Evolutionary conservation across 2,113 vertebrate genomes (phyloP).

Genomic region (Mustelus asterias): DNA sequence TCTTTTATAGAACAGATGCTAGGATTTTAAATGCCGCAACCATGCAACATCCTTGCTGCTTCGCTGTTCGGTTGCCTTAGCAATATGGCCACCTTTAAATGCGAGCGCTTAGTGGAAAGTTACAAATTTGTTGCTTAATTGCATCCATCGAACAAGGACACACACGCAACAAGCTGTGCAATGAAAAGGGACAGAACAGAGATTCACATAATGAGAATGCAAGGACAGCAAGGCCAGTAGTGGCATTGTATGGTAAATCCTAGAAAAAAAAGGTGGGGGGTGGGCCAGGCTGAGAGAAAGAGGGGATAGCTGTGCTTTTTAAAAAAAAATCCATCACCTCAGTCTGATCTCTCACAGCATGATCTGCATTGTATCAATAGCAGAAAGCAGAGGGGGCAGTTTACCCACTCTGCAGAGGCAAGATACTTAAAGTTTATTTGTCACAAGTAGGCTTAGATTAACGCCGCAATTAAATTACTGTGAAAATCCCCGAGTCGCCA

Average conservation of each 20-base stretch:
- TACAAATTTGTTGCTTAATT: background rate
- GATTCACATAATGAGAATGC: background rate
- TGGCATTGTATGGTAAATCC: background rate
- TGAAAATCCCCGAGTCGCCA: too few relatives aligned
- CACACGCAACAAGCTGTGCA: background rate
- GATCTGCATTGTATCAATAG: background rate
- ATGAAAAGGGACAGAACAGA: background rate
- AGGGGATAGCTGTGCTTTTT: background rate
- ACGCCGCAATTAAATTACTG: too few relatives aligned
- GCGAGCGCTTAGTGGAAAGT: background rate
- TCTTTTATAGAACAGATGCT: background rate
- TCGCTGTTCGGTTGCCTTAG: background rate
- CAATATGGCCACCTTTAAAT: background rate
- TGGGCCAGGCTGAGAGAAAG: background rate
- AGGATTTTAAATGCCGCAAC: background rate
- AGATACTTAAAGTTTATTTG: background rate
- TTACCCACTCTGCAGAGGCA: background rate
- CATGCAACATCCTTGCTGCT: background rate
- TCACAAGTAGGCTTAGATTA: too few relatives aligned
- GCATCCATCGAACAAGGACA: background rate
- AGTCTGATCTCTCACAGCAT: background rate
- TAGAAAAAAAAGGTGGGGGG: background rate
- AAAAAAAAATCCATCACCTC: background rate
- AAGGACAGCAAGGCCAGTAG: background rate
- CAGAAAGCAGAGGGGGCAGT: background rate